Evolutionary conservation across 2,888 invertebrate genomes (phyloP), one percentile per base, ranked within the genome.

Genomic region (Halocaridina rubra): DNA sequence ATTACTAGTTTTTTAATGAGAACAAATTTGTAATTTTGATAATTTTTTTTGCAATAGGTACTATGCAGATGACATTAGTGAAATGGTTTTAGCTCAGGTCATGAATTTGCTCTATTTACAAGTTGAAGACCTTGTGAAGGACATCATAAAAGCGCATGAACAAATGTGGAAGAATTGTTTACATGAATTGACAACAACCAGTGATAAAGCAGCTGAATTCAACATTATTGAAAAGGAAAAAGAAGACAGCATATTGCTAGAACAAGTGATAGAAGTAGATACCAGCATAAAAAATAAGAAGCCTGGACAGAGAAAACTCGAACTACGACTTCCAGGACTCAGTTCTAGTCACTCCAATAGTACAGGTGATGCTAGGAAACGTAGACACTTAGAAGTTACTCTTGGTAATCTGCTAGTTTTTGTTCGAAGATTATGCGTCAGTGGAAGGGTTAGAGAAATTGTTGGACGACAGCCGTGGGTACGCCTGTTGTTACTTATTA

Each of bases 341-440:
- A 78, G 30, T 33, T 22, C 61, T 19, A 30, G 57, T 29, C 78
- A 72, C 3, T 57, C 59, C 61, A 72, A 71, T n/a, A 81, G 24
- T 27, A 39, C 64, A 29, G 64, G 61, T 13, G 84, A 84, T 74
- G 79, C 84, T 8, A 33, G 80, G 39, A 91, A 92, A 88, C 90
- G 91, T 61, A 90, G 85, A 64, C 87, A 85, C 59, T 30, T 87
- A 13, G 87, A 87, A 67, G 85, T 87, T 16, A 85, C 91, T 27
- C 90, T 93, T 16, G 93, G 93, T 4, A 93, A 93, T 89, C 92
- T 92, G 88, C 90, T 93, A 72, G 92, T 93, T 39, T 93, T 93
- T 89, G 89, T 93, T 29, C 90, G 93, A 30, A 91, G 92, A n/a
- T 90, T 93, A 32, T 92, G 93, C 8, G 91, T 92, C 0, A 92